Percentiles rank a stretch among this genome's conserved stretches.
Evolutionary conservation across 2,888 invertebrate species (phyloP).

Genomic region (Rhogogaster chlorosoma): DNA sequence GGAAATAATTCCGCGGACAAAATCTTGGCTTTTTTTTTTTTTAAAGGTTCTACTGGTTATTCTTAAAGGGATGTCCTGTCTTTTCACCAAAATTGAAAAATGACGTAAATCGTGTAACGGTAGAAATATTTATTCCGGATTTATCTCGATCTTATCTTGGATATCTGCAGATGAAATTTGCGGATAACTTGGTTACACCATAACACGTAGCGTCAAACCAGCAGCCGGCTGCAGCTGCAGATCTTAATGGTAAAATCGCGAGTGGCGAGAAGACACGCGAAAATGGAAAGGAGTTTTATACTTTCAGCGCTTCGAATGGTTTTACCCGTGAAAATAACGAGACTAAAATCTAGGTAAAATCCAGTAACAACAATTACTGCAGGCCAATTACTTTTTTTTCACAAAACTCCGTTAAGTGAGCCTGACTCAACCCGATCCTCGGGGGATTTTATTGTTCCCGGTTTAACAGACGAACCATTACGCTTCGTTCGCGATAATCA

Average conservation of each 20-base stretch:
- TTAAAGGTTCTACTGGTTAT: not conserved
- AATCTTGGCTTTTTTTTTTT: not conserved
- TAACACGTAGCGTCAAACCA: not conserved
- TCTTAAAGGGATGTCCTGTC: not conserved
- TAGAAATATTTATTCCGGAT: too few species aligned
- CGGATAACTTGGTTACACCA: not conserved
- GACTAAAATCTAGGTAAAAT: not conserved
- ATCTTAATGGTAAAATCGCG: not conserved
- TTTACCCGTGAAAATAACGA: conserved; percentile 15
- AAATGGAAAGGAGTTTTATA: conserved; percentile 5
- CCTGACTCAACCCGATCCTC: not conserved
- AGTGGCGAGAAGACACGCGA: conserved; percentile 35
- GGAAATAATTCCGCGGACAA: not conserved
- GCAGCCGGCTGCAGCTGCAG: not conserved
- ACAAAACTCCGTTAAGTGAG: not conserved
- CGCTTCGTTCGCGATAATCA: not conserved
- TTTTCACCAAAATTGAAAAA: too few species aligned
- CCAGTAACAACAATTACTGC: not conserved
- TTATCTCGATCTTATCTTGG: too few species aligned
- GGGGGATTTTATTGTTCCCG: not conserved
- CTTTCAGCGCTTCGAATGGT: not conserved
- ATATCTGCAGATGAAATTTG: not conserved
- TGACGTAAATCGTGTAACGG: not conserved
- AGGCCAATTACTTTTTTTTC: not conserved
- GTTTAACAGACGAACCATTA: not conserved